Percentiles rank a stretch among this genome's conserved stretches.
phyloP scores from a whole-genome alignment of 1,140 invertebrate species.

The Tyrophagus putrescentiae region DNA sequence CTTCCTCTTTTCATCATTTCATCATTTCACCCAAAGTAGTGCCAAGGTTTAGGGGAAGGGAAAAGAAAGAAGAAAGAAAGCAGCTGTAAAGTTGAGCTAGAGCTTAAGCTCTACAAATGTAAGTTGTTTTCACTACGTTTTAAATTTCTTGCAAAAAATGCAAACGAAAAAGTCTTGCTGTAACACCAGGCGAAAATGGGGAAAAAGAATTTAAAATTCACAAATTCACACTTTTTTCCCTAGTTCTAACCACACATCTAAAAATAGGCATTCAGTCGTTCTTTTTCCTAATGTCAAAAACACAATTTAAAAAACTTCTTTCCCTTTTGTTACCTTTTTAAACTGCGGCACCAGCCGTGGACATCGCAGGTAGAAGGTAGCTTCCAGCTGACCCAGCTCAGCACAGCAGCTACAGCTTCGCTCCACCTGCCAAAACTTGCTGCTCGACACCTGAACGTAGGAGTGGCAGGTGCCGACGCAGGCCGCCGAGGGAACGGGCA shows the following conservation, averaged over 20 bases:
- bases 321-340: constrained; percentile 48
- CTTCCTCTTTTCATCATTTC: no score
- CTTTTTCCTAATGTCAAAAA: no score
- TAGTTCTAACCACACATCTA: not conserved
- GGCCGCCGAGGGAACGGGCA: constrained; percentile 80
- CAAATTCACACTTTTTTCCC: not conserved
- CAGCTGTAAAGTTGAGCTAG: no score
- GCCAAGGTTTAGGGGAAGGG: no score
- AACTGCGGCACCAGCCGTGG: constrained; percentile 72
- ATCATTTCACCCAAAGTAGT: no score
- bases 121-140: no score
- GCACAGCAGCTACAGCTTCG: constrained; percentile 85
- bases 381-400: constrained; percentile 78
- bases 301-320: not conserved
- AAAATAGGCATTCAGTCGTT: no score
- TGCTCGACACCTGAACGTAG: constrained; percentile 85
- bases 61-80: no score
- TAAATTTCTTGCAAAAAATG: not conserved
- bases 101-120: no score
- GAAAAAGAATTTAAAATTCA: not conserved
- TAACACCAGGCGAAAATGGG: not conserved
- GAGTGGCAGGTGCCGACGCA: constrained; percentile 76
- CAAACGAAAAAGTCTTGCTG: not conserved
- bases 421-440: constrained; percentile 91
- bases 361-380: constrained; percentile 68